phyloP scores from a whole-genome alignment of 1,140 invertebrate genomes.

The Drosophila takahashii region DNA sequence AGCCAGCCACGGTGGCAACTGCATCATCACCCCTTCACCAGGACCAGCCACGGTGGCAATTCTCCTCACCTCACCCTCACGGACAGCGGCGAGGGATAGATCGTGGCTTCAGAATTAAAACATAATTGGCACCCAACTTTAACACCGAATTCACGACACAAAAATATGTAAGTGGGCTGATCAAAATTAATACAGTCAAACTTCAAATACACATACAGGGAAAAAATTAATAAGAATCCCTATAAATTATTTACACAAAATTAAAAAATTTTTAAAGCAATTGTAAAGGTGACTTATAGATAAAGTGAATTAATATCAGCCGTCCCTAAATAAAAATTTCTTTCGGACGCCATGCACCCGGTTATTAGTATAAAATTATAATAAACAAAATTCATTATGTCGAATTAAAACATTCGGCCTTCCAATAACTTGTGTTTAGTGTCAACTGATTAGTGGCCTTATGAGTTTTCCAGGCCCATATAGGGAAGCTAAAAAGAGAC shows the following conservation, averaged over 20 bases:
- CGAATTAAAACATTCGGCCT: constrained; percentile 12
- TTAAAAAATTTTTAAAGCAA: neutral
- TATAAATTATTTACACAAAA: neutral
- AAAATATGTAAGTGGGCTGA: constrained; percentile 9
- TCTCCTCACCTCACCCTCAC: neutral
- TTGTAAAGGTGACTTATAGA: constrained; percentile 1
- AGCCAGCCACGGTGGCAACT: neutral
- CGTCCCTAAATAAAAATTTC: no score
- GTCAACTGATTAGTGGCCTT: constrained; percentile 8
- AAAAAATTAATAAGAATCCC: constrained; percentile 1
- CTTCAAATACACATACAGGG: constrained; percentile 6
- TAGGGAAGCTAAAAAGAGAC: neutral
- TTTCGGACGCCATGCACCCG: neutral
- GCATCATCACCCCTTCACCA: neutral
- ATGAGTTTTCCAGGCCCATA: constrained; percentile 2
- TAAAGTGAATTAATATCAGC: constrained; percentile 2
- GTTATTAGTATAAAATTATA: constrained; percentile 12
- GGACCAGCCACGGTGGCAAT: neutral
- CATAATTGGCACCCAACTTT: constrained; percentile 4
- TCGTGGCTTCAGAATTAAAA: neutral
- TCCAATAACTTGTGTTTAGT: constrained; percentile 4
- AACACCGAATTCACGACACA: constrained; percentile 1
- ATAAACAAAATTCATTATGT: constrained; percentile 14
- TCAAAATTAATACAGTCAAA: neutral
- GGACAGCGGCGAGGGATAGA: no score